phyloP scores from a whole-genome alignment of 2,888 invertebrate genomes.

The Teleogryllus oceanicus region DNA sequence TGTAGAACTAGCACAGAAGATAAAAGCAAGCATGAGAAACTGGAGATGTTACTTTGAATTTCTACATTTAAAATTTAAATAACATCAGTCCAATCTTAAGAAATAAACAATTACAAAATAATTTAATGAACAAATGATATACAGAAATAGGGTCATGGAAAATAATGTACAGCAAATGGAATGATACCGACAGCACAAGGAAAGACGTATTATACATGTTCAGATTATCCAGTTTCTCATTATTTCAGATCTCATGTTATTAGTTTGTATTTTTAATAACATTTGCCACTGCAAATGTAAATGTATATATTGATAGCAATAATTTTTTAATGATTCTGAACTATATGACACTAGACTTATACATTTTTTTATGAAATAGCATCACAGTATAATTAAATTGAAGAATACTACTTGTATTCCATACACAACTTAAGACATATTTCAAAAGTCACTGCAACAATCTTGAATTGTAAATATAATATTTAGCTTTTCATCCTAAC shows the following conservation, averaged over 20 bases:
- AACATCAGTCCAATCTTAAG: too few relatives aligned
- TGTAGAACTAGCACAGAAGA: not conserved
- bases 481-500: not conserved
- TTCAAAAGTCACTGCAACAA: not conserved
- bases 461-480: not conserved
- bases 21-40: not conserved
- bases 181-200: too few relatives aligned
- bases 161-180: too few relatives aligned
- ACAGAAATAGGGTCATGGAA: too few relatives aligned
- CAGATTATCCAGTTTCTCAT: too few relatives aligned
- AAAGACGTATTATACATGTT: too few relatives aligned
- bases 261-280: too few relatives aligned
- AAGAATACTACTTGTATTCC: conserved; percentile 11
- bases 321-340: not conserved
- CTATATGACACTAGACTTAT: not conserved
- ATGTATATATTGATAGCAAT: too few relatives aligned
- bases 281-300: too few relatives aligned
- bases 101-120: too few relatives aligned
- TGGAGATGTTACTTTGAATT: not conserved
- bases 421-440: conserved; percentile 18
- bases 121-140: too few relatives aligned
- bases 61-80: not conserved
- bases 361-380: not conserved
- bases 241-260: too few relatives aligned
- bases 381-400: conserved; percentile 1